phyloP scores from a whole-genome alignment of 2,888 invertebrate genomes.

The Sussaba pulchella region DNA sequence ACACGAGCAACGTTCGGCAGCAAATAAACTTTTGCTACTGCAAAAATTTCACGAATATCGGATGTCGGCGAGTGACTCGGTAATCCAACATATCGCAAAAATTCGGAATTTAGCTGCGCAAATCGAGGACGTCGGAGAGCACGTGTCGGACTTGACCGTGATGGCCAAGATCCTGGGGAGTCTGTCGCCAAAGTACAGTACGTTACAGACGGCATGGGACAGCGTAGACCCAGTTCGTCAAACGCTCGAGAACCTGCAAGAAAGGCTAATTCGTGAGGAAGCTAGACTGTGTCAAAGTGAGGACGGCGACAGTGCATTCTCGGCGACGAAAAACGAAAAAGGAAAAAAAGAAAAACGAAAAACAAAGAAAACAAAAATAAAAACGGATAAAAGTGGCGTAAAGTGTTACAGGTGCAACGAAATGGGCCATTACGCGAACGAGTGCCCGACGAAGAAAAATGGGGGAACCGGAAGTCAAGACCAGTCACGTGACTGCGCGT shows the following conservation, averaged over 20 bases:
- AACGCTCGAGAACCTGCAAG: constrained; percentile 51
- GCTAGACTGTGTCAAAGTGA: constrained; percentile 40
- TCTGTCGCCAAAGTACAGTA: constrained; percentile 54
- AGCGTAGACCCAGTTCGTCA: constrained; percentile 49
- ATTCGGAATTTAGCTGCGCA: constrained; percentile 65
- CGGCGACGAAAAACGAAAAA: constrained; percentile 2
- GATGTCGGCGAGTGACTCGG: constrained; percentile 60
- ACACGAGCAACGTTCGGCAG: constrained; percentile 68
- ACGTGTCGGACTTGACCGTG: background rate
- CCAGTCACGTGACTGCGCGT: background rate
- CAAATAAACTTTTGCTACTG: constrained; percentile 63
- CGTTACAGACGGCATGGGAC: constrained; percentile 60
- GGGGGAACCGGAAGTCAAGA: constrained; percentile 3
- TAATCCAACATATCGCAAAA: constrained; percentile 61
- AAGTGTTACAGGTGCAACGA: constrained; percentile 57
- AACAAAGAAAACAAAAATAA: background rate
- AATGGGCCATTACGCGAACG: constrained; percentile 51
- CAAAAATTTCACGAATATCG: constrained; percentile 62
- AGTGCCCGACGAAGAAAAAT: constrained; percentile 48
- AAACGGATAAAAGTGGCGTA: constrained; percentile 6
- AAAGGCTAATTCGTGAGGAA: constrained; percentile 57
- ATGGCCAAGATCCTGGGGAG: constrained; percentile 5
- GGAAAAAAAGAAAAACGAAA: background rate
- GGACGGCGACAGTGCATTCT: constrained; percentile 27
- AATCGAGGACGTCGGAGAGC: constrained; percentile 8